A percentile compares a stretch with the other conserved stretches of the same genome.
These are phyloP conservation scores for Otolemur garnettii DNA, from an alignment of 2,113 vertebrate species.

Conservation along the genomic window DNA sequence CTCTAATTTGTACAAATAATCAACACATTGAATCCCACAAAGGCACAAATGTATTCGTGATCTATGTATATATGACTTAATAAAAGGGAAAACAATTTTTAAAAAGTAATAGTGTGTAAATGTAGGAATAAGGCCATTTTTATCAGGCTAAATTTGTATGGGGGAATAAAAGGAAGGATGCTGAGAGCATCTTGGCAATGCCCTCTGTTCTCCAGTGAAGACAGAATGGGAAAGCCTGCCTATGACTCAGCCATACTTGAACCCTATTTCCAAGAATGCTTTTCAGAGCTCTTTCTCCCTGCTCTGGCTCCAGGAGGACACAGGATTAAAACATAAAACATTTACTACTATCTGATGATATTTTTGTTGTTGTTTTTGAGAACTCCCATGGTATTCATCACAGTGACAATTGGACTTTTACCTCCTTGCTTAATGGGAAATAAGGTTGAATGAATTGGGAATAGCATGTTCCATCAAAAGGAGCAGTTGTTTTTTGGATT, in stretches of 20 bases:
- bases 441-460: neutral
- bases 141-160: neutral
- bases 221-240: neutral
- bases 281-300: neutral
- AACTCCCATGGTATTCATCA: neutral
- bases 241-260: neutral
- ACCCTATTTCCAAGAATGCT: neutral
- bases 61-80: too few relatives aligned
- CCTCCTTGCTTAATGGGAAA: neutral
- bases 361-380: neutral
- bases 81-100: too few relatives aligned
- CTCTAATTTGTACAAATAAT: too few relatives aligned
- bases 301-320: neutral
- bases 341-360: neutral
- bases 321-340: neutral
- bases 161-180: rapidly evolving
- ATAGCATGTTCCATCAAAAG: neutral
- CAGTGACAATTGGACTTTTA: neutral
- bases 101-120: neutral
- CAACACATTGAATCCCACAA: too few relatives aligned
- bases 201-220: neutral
- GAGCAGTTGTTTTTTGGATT: neutral
- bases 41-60: too few relatives aligned
- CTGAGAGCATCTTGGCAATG: neutral
- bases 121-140: neutral